Percentiles rank a stretch among this genome's conserved stretches.
phyloP scores from a whole-genome alignment of 2,797 vertebrate genomes.

The Catostomus latipinnis region DNA sequence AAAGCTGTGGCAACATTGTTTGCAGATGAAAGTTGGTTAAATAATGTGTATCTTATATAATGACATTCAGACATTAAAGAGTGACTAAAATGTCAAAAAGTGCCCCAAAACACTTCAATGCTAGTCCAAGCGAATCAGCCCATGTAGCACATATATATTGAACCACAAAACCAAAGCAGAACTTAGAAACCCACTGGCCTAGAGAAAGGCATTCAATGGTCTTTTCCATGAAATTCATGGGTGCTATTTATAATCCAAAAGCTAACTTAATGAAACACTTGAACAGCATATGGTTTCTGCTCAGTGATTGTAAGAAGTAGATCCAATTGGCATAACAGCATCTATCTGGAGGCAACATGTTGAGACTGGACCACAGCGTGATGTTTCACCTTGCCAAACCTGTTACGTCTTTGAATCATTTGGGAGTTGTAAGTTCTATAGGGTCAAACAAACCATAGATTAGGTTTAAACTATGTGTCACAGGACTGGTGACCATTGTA shows the following conservation, averaged over 20 bases:
- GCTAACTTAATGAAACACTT: conserved; percentile 58
- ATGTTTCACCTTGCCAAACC: conserved; percentile 49
- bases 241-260: conserved; percentile 45
- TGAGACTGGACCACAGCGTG: conserved; percentile 41
- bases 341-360: conserved; percentile 59
- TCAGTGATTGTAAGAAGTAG: conserved; percentile 53
- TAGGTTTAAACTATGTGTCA: too few relatives aligned
- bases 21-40: too few relatives aligned
- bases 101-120: too few relatives aligned
- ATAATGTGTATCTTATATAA: too few relatives aligned
- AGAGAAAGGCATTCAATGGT: conserved; percentile 17
- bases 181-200: conserved; percentile 14
- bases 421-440: neutral
- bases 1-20: too few relatives aligned
- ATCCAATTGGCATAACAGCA: conserved; percentile 55
- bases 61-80: too few relatives aligned
- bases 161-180: neutral
- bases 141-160: too few relatives aligned
- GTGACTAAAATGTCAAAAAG: too few relatives aligned
- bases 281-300: conserved; percentile 57
- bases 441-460: too few relatives aligned
- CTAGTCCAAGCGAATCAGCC: too few relatives aligned
- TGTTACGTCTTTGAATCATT: conserved; percentile 37
- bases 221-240: conserved; percentile 30
- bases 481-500: too few relatives aligned